Base-by-base conservation (phyloP, 2,113 vertebrate species). In the Ancistrus triradiatus region DNA sequence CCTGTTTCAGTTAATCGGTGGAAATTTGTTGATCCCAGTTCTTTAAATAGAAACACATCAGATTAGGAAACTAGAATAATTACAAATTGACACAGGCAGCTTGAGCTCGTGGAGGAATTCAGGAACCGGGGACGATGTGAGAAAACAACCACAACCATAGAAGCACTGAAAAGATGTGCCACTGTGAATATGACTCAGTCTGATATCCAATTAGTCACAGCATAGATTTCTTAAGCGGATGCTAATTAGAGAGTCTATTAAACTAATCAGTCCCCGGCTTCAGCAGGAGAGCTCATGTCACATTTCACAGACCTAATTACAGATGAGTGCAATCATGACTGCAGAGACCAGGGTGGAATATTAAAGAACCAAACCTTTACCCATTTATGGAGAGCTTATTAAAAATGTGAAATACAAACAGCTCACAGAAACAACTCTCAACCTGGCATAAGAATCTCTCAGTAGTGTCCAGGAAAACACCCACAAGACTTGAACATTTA, bases 221-320 rank as follows among this genome's bases (percentile, higher is more conserved):
- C 33, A 49, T 28, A 53, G 43, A 55, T 59, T 57, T 61, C 17
- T 66, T 68, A 75, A 19, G 21, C 55, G 43, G 52, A 49, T 56
- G 61, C 28, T 62, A 50, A 70, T 79, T 73, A 73, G 37, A 42
- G 38, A 63, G 52, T 55, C 69, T 62, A 70, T 73, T 60, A 65
- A 67, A 67, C 60, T 61, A 68, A 78, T 74, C 52, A 74, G 62
- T 66, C 31, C 43, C 53, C 35, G n/a, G 40, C 9, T 11, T 43
- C 55, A 56, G 63, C 70, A 31, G 64, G 64, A 70, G 48, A 63
- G 24, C 66, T 59, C 33, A 19, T 50, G 42, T 71, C 69, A 66
- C 55, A 55, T 44, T 25, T 22, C 60, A 43, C 61, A 47, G 53
- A 38, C 47, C 52, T 75, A 69, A 77, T 77, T 77, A 71, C 63